Conservation (phyloP, 2,113 vertebrate genomes). For the Phalacrocorax carbo region DNA sequence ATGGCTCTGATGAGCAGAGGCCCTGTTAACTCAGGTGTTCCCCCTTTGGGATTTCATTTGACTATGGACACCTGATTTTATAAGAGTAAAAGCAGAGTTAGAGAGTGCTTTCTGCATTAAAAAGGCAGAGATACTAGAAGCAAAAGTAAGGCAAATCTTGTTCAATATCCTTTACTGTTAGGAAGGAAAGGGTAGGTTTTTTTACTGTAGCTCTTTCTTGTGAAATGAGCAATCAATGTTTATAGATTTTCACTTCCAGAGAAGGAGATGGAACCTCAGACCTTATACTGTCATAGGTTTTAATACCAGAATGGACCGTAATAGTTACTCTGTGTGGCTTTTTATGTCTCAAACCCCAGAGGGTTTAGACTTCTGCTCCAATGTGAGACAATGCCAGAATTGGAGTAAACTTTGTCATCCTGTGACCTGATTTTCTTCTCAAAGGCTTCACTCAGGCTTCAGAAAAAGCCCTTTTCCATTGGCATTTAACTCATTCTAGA, state of each 20-base stretch:
- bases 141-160: background rate
- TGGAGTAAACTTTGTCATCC: background rate
- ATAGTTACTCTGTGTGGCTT: background rate
- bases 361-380: background rate
- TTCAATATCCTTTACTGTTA: background rate
- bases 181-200: background rate
- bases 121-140: background rate
- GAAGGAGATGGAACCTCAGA: background rate
- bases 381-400: background rate
- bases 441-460: background rate
- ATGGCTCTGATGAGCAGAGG: background rate
- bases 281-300: background rate
- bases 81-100: background rate
- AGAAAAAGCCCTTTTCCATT: background rate
- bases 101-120: background rate
- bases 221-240: background rate
- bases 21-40: background rate
- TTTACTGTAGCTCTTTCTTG: background rate
- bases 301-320: background rate
- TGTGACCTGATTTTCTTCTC: background rate
- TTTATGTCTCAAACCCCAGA: background rate
- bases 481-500: background rate
- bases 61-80: background rate
- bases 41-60: background rate
- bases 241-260: background rate